Conservation (phyloP, 2,113 vertebrate genomes). For the Gobiocypris rarus region DNA sequence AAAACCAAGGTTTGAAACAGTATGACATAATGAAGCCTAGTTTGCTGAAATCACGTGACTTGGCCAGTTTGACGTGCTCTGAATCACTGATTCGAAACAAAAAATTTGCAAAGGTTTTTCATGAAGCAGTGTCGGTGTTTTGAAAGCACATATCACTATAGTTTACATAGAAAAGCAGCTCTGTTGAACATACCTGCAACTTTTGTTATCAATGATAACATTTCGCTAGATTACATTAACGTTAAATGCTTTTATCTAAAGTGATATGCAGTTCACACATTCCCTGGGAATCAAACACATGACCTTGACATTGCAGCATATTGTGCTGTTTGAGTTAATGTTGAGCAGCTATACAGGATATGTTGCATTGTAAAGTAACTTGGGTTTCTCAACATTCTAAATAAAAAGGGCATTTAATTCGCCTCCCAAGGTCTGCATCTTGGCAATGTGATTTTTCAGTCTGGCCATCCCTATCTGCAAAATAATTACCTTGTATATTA, state of each 20-base stretch:
- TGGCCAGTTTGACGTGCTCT: not conserved
- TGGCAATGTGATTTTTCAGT: not conserved
- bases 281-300: not conserved
- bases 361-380: not conserved
- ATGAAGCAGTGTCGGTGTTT: not conserved
- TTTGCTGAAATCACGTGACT: not conserved
- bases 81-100: not conserved
- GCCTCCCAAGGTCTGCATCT: not conserved
- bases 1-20: not conserved
- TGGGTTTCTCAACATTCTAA: not conserved
- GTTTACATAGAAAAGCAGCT: not conserved
- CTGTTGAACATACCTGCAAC: not conserved
- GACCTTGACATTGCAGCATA: not conserved
- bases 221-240: not conserved
- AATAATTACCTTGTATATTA: not conserved
- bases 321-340: not conserved
- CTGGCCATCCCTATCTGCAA: not conserved
- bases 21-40: not conserved
- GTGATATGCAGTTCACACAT: not conserved
- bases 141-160: not conserved
- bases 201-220: not conserved
- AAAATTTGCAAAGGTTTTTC: not conserved
- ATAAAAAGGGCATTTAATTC: not conserved
- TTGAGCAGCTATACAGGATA: not conserved
- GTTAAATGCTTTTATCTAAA: not conserved